phyloP scores from a whole-genome alignment of 2,113 vertebrate species.

The Electrona antarctica region DNA sequence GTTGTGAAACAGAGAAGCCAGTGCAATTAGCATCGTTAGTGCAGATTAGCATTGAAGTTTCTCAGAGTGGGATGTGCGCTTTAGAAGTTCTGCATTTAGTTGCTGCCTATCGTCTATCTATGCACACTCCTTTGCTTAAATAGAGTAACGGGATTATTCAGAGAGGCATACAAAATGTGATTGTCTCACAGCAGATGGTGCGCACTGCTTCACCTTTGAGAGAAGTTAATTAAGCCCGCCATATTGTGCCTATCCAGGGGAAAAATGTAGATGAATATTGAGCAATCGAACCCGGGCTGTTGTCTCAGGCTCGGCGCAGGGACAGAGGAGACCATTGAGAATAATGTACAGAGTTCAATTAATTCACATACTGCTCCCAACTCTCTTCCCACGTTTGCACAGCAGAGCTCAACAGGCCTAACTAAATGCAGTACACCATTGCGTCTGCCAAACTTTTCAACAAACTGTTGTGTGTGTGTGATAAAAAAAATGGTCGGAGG shows the following conservation, averaged over 20 bases:
- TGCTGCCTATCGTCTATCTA: constrained; percentile 50
- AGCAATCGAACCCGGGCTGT: constrained; percentile 95
- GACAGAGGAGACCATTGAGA: constrained; percentile 93
- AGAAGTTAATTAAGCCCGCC: constrained; percentile 99
- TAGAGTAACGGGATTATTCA: constrained; percentile 96
- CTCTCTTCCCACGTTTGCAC: constrained; percentile 94
- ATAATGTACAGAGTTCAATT: constrained; percentile 95
- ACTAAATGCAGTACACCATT: constrained; percentile 85
- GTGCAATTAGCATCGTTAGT: neutral
- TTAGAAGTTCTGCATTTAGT: constrained; percentile 81
- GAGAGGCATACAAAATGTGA: constrained; percentile 94
- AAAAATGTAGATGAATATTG: constrained; percentile 98
- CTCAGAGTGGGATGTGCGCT: constrained; percentile 71
- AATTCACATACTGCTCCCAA: constrained; percentile 88
- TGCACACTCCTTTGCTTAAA: constrained; percentile 62
- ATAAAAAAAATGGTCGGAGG: constrained; percentile 80
- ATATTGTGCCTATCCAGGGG: constrained; percentile 98
- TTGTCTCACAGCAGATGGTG: constrained; percentile 99
- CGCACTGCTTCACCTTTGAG: constrained; percentile 99
- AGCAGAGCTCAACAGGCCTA: constrained; percentile 82
- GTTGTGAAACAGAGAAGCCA: constrained; percentile 14
- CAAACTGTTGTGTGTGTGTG: constrained; percentile 88
- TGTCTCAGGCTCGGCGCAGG: constrained; percentile 87
- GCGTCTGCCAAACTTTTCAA: constrained; percentile 89
- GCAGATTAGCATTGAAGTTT: constrained; percentile 15